Evolutionary conservation across 2,113 vertebrate genomes (phyloP).

Genomic region (Leptosomus discolor): DNA sequence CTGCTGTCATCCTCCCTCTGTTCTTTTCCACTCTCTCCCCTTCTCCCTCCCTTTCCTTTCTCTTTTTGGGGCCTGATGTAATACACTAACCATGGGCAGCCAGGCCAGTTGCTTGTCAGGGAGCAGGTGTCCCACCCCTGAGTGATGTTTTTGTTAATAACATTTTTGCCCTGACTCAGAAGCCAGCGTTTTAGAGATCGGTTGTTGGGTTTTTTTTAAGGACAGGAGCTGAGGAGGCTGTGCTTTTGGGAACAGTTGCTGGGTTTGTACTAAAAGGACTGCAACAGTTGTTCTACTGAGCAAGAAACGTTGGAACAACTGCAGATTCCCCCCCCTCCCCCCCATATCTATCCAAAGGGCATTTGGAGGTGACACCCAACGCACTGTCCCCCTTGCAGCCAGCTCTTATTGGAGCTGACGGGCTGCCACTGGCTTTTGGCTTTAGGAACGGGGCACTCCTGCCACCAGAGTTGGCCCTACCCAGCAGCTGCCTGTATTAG

Average conservation of each 20-base stretch:
- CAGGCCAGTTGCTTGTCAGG: conserved; percentile 84
- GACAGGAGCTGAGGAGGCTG: conserved; percentile 71
- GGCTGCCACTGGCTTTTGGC: not conserved
- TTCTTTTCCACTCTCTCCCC: conserved; percentile 47
- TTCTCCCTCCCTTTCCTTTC: conserved; percentile 39
- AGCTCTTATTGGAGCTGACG: not conserved
- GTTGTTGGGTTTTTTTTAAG: conserved; percentile 48
- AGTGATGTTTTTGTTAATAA: conserved; percentile 75
- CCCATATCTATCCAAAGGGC: conserved; percentile 67
- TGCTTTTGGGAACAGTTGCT: conserved; percentile 87
- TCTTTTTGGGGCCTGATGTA: conserved; percentile 75
- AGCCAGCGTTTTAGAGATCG: conserved; percentile 76
- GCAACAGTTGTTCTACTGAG: conserved; percentile 85
- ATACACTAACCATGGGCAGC: conserved; percentile 73
- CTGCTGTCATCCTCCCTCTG: conserved; percentile 8
- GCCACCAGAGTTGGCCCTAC: not conserved
- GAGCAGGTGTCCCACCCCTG: conserved; percentile 88
- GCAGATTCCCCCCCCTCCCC: conserved; percentile 46
- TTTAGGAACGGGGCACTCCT: not conserved
- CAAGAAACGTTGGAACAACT: conserved; percentile 85
- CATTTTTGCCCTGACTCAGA: conserved; percentile 85
- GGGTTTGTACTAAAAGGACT: conserved; percentile 75
- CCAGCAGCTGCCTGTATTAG: not conserved
- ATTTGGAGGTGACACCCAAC: conserved; percentile 72
- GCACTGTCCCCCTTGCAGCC: conserved; percentile 1